Conservation (phyloP, 2,113 vertebrate genomes). For the Regulus satrapa region DNA sequence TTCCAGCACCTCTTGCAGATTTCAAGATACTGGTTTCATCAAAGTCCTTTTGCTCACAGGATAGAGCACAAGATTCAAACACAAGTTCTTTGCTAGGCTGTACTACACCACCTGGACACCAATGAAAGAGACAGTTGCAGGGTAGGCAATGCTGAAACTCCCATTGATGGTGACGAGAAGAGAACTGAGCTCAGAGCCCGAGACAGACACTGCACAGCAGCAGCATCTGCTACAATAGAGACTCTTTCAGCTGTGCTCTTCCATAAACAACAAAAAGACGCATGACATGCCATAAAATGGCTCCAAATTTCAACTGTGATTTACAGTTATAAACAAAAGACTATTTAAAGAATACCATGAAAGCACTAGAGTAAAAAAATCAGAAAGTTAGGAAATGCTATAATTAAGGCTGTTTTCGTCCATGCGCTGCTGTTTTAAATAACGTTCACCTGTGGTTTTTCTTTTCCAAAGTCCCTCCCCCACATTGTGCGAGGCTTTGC, state of each 20-base stretch:
- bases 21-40: not conserved
- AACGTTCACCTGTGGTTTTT: not conserved
- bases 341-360: not conserved
- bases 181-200: constrained; percentile 1
- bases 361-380: not conserved
- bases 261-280: not conserved
- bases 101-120: not conserved
- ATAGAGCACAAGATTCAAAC: not conserved
- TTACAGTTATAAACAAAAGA: not conserved
- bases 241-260: not conserved
- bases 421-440: not conserved
- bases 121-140: not conserved
- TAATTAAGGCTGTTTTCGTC: not conserved
- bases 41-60: not conserved
- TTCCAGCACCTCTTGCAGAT: not conserved
- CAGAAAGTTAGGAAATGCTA: not conserved
- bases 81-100: not conserved
- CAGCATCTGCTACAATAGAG: not conserved
- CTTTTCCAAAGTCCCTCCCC: not conserved
- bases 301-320: not conserved
- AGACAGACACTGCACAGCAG: not conserved
- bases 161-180: not conserved
- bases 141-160: not conserved
- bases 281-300: not conserved
- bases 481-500: not conserved